Base-by-base conservation (phyloP, 1,140 invertebrate genomes). In the Cepaea nemoralis region DNA sequence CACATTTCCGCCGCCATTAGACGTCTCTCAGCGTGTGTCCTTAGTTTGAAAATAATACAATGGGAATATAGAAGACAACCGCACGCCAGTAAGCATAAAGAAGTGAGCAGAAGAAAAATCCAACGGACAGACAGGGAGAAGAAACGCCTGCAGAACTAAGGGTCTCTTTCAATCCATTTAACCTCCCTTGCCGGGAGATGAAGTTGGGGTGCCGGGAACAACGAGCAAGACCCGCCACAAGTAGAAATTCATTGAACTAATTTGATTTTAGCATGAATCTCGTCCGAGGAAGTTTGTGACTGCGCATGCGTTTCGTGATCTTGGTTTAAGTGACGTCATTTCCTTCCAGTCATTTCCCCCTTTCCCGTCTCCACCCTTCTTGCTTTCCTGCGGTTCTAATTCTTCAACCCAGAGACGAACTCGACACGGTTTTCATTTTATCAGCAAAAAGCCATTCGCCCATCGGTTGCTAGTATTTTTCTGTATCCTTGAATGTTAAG, bases 251-350 rank as follows among this genome's bases (percentile, higher is more conserved):
- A 37, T 70, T 70, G 19, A 1, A 70, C 40, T 70, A 70, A 70
- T 39, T 70, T 70, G 35, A 70, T 70, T 70, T 70, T 14, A 70
- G 35, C 24, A 39, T 24, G 19, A 39, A 6, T 40, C 69, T 70
- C 33, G 69, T 42, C 69, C 69, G 19, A 70, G 24, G 27, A 70
- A 24, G 69, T 35, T 39, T 70, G 69, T 70, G 69, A 70, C 69
- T n/a, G 69, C 69, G 69, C 69, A 70, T 70, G 35, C 69, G 69
- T n/a, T 70, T 39, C 69, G 69, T 70, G 69, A 70, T 70, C 69
- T 1, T 35, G 69, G 69, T 70, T 70, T 70, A 70, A 70, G 35
- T 70, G 69, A 70, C 69, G 69, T 70, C 69, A 70, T 70, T 70
- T 70, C 69, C 69, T 42, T 24, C 40, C 59, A 63, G 27, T 2